Base-by-base conservation (phyloP, 2,797 vertebrate genomes). In the Gorsachius magnificus region DNA sequence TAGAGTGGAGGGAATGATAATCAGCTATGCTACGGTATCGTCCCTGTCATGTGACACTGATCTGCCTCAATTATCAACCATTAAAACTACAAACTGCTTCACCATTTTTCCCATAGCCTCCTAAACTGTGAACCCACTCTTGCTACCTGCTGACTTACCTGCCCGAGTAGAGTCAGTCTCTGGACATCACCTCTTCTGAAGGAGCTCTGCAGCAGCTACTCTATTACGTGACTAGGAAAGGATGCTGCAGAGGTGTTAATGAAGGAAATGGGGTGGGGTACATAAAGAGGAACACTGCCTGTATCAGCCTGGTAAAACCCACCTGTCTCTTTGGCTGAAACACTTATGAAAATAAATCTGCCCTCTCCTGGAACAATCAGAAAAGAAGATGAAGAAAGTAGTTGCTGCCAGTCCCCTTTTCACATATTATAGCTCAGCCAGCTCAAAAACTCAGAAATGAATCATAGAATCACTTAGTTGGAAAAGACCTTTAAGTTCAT, bases 21-120 rank as follows among this genome's bases (percentile, higher is more conserved):
- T 85, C 79, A 76, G 50, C 71, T 69, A 57, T 25, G 22, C 68
- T 95, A 35, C 19, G 29, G 63, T 78, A 41, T 41, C 14, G 61
- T 70, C 74, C n/a, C 50, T 92, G 60, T 46, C 74, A 69, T 36
- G 35, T 7, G 25, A 51, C 86, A 45, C 71, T 64, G 36, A 95
- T 83, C 41, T 95, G 61, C 70, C 26, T 54, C 60, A 75, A 48
- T 45, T 83, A 85, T 53, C 84, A 87, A 77, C 69, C 46, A 89
- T 78, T 75, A 89, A 87, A 94, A 89, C 68, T 71, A 94, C n/a
- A 71, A 70, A 76, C 20, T 78, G 16, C 61, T 53, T 90, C 94
- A 82, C 11, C 22, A 89, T 14, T 89, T 91, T 64, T 74, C 46
- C 21, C 41, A 61, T 26, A 58, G 51, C 43, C n/a, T 78, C 68